phyloP scores from a whole-genome alignment of 2,797 vertebrate genomes.

The Capromys pilorides region DNA sequence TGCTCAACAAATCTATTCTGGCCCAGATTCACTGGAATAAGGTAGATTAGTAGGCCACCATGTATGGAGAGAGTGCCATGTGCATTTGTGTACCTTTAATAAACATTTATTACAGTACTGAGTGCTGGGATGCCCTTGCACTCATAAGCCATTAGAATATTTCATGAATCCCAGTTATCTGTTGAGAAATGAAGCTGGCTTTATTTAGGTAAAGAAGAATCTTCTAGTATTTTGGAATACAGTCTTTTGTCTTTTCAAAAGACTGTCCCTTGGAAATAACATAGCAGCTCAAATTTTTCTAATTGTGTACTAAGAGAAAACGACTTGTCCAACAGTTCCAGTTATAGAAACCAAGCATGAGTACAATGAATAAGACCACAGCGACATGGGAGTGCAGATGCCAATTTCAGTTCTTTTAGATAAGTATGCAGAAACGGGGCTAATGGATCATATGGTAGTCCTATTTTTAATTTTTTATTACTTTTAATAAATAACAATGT shows the following conservation, averaged over 20 bases:
- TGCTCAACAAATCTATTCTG: not conserved
- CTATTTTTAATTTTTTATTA: no score
- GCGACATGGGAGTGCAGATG: not conserved
- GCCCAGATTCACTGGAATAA: constrained; percentile 27
- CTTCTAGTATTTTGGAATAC: not conserved
- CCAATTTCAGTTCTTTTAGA: not conserved
- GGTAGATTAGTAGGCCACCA: constrained; percentile 14
- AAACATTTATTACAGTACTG: not conserved
- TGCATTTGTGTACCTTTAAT: not conserved
- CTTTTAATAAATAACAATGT: no score
- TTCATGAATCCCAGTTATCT: not conserved
- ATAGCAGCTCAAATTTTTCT: constrained; percentile 2
- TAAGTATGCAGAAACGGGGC: not conserved
- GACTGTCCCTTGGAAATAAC: not conserved
- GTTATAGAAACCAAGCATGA: not conserved
- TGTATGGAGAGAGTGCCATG: not conserved
- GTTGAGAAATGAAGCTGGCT: not conserved
- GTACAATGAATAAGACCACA: not conserved
- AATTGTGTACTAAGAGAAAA: not conserved
- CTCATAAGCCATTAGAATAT: not conserved
- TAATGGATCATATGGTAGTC: not conserved
- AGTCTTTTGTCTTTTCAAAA: constrained; percentile 30
- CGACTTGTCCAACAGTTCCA: not conserved
- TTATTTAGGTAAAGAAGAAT: not conserved
- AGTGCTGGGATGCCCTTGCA: not conserved